A percentile compares a stretch with the other conserved stretches of the same genome.
Conservation (phyloP, 2,888 invertebrate genomes). For the Allophyes oxyacanthae region DNA sequence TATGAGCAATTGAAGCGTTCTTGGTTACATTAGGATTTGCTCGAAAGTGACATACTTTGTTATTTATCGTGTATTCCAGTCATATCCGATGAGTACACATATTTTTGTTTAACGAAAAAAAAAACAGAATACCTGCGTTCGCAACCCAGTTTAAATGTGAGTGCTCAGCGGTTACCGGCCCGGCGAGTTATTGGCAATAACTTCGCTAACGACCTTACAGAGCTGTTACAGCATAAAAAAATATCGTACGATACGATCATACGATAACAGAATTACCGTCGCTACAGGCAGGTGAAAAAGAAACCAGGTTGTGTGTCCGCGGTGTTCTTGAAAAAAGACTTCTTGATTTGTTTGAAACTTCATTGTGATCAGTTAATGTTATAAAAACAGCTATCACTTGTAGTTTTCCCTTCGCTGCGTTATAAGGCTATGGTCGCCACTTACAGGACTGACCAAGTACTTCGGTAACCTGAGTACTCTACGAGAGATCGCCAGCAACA, state of each 20-base stretch:
- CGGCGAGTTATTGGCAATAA: conserved; percentile 31
- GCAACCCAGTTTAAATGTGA: conserved; percentile 18
- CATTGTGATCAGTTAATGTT: no score
- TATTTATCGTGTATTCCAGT: no score
- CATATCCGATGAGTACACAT: no score
- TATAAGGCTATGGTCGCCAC: no score
- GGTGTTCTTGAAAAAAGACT: background rate
- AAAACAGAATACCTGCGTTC: conserved; percentile 10
- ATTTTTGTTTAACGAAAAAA: background rate
- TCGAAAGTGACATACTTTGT: no score
- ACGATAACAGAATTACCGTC: conserved; percentile 21
- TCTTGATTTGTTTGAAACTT: background rate
- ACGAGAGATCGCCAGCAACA: no score
- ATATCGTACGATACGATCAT: conserved; percentile 32
- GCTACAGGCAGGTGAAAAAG: background rate
- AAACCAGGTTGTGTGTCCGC: background rate
- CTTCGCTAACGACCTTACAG: conserved; percentile 32
- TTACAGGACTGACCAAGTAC: no score
- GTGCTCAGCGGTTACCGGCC: conserved; percentile 16
- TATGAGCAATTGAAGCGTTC: no score
- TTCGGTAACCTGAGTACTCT: no score
- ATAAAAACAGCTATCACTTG: no score
- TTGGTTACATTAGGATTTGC: no score
- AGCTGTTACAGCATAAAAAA: conserved; percentile 45
- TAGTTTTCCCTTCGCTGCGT: no score